Evolutionary conservation across 2,113 vertebrate species (phyloP), one percentile per base, ranked within the genome.

Genomic region (Hippocampus barbouri): DNA sequence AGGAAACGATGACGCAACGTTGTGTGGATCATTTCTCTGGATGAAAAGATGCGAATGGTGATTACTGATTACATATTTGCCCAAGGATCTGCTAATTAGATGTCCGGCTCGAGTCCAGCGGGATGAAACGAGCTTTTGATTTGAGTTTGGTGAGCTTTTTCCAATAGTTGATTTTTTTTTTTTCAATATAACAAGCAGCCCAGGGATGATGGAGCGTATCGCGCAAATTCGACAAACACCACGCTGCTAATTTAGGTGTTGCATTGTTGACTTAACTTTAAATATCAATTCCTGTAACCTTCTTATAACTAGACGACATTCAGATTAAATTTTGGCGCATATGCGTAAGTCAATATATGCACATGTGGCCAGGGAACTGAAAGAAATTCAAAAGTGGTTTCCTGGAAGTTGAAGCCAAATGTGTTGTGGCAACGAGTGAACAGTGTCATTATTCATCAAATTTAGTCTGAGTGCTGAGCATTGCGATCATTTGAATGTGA

Each of bases 1-100:
- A 90, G 91, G 92, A 93, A 92, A 90, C 38, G 85, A 81, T 92
- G 91, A 91, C 88, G 88, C 81, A 69, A 83, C 80, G 76, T 69
- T 64, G 83, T 87, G 80, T 83, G 83, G 87, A 83, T 85, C 73
- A 82, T 47, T 77, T 62, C 53, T 54, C 69, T 54, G 71, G 76
- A 79, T 72, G 49, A 62, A 71, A 75, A 75, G 71, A 79, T 70
- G 73, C 73, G 70, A 62, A 65, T 14, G 71, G 25, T 75, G 75
- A 41, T 78, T 34, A 65, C n/a, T 75, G 75, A 41, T 78, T 34
- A 65, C n/a, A 73, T 25, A 54, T 61, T 25, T 60, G 43, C 56
- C 16, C 20, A 65, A n/a, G 21, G 27, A n/a, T 63, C 30, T 10
- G 21, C 21, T 43, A 43, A 65, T 65, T 65, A 20, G 62, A 41